Conservation (phyloP, 1,140 invertebrate genomes). For the Drosophila sturtevanti region DNA sequence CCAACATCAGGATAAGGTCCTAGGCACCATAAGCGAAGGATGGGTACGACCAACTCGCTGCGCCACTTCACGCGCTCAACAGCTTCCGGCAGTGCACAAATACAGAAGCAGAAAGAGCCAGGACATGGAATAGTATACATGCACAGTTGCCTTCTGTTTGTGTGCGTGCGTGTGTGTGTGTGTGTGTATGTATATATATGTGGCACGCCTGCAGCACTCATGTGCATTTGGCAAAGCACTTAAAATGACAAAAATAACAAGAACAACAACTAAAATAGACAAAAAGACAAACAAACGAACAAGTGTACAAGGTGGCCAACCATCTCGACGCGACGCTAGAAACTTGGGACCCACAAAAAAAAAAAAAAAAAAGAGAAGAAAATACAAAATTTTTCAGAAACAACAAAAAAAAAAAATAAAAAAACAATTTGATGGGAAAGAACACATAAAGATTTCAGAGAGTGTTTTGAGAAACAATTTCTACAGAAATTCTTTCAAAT, state of each 20-base stretch:
- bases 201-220: conserved; percentile 55
- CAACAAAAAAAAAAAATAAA: not conserved
- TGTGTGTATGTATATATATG: conserved; percentile 25
- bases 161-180: conserved; percentile 22
- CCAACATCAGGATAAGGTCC: not conserved
- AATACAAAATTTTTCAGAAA: not conserved
- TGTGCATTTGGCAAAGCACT: conserved; percentile 66
- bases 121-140: conserved; percentile 32
- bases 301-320: conserved; percentile 11
- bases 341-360: not conserved
- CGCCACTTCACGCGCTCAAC: conserved; percentile 52
- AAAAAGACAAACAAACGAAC: conserved; percentile 39
- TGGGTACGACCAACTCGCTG: not conserved
- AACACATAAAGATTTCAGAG: not conserved
- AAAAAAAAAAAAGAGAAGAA: not conserved
- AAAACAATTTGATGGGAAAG: not conserved
- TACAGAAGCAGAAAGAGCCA: conserved; percentile 1
- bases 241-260: conserved; percentile 68
- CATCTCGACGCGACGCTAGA: not conserved
- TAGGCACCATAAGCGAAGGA: not conserved
- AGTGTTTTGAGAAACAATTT: not conserved
- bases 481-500: not conserved
- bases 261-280: conserved; percentile 31
- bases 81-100: conserved; percentile 47
- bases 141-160: conserved; percentile 14